A percentile compares a stretch with the other conserved stretches of the same genome.
phyloP scores from a whole-genome alignment of 2,113 vertebrate genomes.

The Aix galericulata region DNA sequence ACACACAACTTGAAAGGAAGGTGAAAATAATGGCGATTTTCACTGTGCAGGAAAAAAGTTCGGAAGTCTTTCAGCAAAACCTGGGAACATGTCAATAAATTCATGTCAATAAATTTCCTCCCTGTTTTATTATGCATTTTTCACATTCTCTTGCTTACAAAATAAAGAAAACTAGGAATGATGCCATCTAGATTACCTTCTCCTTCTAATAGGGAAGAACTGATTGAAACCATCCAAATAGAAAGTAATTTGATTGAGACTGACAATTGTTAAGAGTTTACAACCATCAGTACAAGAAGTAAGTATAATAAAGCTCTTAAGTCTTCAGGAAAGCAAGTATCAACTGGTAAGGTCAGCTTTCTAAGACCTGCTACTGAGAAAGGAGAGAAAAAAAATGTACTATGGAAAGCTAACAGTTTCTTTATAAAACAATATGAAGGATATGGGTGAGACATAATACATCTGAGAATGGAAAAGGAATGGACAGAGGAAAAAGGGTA shows the following conservation, averaged over 20 bases:
- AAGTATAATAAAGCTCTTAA: neutral
- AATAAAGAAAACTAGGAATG: neutral
- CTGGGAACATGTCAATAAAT: neutral
- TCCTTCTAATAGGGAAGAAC: neutral
- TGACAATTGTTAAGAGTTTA: neutral
- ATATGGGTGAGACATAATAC: neutral
- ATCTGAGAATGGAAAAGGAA: neutral
- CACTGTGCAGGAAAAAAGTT: fast-evolving
- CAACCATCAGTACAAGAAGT: neutral
- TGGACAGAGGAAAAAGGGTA: neutral
- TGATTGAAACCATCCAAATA: neutral
- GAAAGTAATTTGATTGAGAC: neutral
- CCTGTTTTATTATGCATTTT: neutral
- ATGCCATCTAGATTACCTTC: neutral
- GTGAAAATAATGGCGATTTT: neutral
- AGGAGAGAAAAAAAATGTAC: neutral
- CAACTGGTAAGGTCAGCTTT: neutral
- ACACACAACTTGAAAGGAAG: neutral
- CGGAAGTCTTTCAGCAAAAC: neutral
- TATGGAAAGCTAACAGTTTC: neutral
- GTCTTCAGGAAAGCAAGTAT: neutral
- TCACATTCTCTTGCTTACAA: neutral
- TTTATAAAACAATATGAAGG: neutral
- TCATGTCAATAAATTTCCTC: neutral
- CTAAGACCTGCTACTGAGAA: neutral